A percentile compares a stretch with the other conserved stretches of the same genome.
phyloP scores from a whole-genome alignment of 2,888 invertebrate species.

The Onchidella celtica region DNA sequence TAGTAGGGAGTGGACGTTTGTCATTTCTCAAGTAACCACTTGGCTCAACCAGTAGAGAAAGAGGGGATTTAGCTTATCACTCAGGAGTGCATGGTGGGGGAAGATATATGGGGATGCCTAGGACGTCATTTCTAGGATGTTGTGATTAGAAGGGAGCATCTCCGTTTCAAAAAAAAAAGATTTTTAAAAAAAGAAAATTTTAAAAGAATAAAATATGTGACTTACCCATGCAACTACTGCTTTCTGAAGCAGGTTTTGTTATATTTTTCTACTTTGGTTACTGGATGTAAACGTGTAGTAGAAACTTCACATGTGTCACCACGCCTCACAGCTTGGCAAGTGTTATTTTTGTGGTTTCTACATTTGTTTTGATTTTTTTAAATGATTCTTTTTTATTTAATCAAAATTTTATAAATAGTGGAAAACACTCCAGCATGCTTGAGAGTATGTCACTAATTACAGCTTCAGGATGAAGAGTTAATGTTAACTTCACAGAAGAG shows the following conservation, averaged over 20 bases:
- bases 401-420: too few relatives aligned
- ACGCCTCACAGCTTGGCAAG: too few relatives aligned
- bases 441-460: too few relatives aligned
- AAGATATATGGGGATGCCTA: too few relatives aligned
- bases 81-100: too few relatives aligned
- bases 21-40: not conserved
- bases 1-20: not conserved
- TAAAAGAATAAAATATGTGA: not conserved
- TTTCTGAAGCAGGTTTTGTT: not conserved
- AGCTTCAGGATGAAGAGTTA: too few relatives aligned
- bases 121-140: not conserved
- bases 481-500: too few relatives aligned
- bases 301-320: too few relatives aligned
- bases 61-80: not conserved
- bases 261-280: conserved; percentile 16
- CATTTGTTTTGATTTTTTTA: not conserved
- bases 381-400: too few relatives aligned
- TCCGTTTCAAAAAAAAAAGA: too few relatives aligned
- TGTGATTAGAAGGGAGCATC: not conserved
- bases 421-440: too few relatives aligned
- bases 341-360: too few relatives aligned
- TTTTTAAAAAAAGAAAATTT: not conserved
- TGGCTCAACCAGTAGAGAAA: not conserved
- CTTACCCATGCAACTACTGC: not conserved
- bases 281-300: not conserved